phyloP scores from a whole-genome alignment of 2,888 invertebrate genomes.

The Leucozona laternaria region DNA sequence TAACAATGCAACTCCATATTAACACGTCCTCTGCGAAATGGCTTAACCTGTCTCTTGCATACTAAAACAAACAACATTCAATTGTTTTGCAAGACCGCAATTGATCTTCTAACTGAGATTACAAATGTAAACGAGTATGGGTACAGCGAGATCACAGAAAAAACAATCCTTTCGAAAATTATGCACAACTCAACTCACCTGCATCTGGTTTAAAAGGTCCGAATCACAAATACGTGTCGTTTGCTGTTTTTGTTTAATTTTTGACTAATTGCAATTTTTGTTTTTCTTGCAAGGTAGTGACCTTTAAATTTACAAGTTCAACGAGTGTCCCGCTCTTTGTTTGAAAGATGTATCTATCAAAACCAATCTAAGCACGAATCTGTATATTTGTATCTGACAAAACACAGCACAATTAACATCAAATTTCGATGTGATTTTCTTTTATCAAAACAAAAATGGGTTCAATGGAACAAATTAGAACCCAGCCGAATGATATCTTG shows the following conservation, averaged over 20 bases:
- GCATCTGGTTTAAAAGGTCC: conserved; percentile 42
- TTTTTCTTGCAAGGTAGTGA: conserved; percentile 8
- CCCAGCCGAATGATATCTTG: conserved; percentile 35
- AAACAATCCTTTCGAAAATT: conserved; percentile 45
- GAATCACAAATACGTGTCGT: conserved; percentile 54
- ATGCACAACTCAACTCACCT: conserved; percentile 54
- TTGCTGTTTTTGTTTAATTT: conserved; percentile 18
- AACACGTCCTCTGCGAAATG: conserved; percentile 44
- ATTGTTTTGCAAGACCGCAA: conserved; percentile 22
- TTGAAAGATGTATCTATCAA: conserved; percentile 7
- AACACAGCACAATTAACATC: conserved; percentile 45
- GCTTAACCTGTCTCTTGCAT: conserved; percentile 42
- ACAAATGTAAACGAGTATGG: neutral
- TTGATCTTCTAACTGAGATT: conserved; percentile 42
- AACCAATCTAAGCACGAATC: conserved; percentile 45
- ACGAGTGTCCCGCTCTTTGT: conserved; percentile 31
- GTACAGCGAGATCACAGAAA: neutral
- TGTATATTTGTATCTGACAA: conserved; percentile 1
- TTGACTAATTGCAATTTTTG: conserved; percentile 31
- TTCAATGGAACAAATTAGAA: conserved; percentile 53
- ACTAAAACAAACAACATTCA: conserved; percentile 52
- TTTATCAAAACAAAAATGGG: conserved; percentile 34
- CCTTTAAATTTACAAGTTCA: conserved; percentile 39
- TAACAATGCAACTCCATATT: conserved; percentile 50
- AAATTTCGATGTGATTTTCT: conserved; percentile 33